Base-by-base conservation (phyloP, 1,140 invertebrate species). In the Cecropterus lyciades region DNA sequence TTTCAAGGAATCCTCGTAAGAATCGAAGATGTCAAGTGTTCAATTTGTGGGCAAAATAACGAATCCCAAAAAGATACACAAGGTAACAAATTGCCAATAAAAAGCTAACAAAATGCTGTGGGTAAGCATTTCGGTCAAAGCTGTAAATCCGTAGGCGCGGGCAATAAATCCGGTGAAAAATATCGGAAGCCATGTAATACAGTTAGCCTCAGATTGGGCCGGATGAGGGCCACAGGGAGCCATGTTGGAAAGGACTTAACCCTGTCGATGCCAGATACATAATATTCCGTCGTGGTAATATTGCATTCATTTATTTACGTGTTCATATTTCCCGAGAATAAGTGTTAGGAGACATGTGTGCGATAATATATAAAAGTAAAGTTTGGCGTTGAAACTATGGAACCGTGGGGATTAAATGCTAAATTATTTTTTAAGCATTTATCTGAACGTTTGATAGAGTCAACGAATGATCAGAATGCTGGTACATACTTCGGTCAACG, bases 61-160 rank as follows among this genome's bases (percentile, higher is more conserved):
- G 71, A 70, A 78, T 80, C 70, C 73, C 70, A 73, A 77, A 81
- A 77, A 85, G 79, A 87, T 82, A 87, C 77, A 85, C 75, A 79
- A 82, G 80, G 82, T 84, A 85, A 84, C 78, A 82, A 88, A 88
- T 82, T 86, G 82, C 74, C 85, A 83, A 86, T 88, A 88, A 88
- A 88, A 88, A 85, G 79, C 80, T 85, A 86, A 85, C 84, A 82
- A 85, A 87, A 85, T 81, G 77, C 67, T 79, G 73, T 78, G 80
- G 84, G 82, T 86, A 84, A 82, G 79, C 77, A 83, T 86, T 84
- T 78, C 79, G 85, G 80, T 84, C 85, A 80, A 82, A 84, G 82
- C 79, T 86, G 85, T 86, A 86, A 88, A 86, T 88, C 85, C 84
- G 70, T 17, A 64, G 66, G 64, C 65, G 66, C 40, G 68, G 67